Evolutionary conservation across 2,797 vertebrate genomes (phyloP), one percentile per base, ranked within the genome.

Genomic region (Echeneis naucrates): DNA sequence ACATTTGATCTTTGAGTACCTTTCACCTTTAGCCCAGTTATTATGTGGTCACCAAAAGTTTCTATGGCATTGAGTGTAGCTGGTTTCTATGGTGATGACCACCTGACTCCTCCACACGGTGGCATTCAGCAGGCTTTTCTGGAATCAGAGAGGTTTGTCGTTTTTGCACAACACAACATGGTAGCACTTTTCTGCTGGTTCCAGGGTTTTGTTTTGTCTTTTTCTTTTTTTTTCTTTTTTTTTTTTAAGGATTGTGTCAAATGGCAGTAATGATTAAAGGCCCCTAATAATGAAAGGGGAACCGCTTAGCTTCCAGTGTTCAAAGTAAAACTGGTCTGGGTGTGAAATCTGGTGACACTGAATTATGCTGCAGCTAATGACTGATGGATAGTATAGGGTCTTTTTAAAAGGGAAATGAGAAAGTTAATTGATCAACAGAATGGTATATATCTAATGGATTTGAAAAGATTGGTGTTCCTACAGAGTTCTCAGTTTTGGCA

Each of bases 81-180:
- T 87, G 89, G 91, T 93, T 92, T 93, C 91, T 86, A 92, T 92
- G 83, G 92, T 13, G 85, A 92, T 78, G 81, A 90, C 85, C 92
- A 89, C 74, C 90, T 93, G 94, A 93, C 92, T 76, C 62, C 80
- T 84, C 79, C 90, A 92, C 90, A 91, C 92, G 92, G 89, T 92
- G 90, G 90, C 89, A 86, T 90, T 92, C 91, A 93, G 87, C 82
- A 59, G 87, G 75, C 76, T 81, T 85, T 94, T 95, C 92, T 95
- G 92, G 94, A 95, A 94, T 70, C 10, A 87, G 69, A 81, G 80
- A 77, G 83, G 56, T 24, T 26, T 54, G 76, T 68, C 83, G 72
- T 81, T 88, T 91, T 83, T 68, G 73, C 70, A 56, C 13, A 5
- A 61, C 44, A 23, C 2, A n/a, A 1, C 74, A 65, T 26, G 44